These are phyloP conservation scores for Drosophila littoralis DNA, from an alignment of 1,140 invertebrate genomes.

Conservation along the genomic window DNA sequence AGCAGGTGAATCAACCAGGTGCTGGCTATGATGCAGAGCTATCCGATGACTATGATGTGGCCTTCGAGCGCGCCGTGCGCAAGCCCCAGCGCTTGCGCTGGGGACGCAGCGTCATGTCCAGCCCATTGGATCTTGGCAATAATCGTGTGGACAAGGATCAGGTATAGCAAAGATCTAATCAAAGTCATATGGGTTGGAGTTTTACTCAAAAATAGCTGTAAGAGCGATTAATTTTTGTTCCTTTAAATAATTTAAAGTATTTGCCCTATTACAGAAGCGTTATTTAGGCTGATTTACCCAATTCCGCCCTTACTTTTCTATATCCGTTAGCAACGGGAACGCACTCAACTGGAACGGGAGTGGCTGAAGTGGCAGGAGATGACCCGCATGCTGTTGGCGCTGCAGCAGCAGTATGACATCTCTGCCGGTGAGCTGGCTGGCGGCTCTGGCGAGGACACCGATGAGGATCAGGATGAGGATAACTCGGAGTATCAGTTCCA, in stretches of 20 bases:
- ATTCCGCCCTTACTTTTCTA: too few relatives aligned
- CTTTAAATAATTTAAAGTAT: background rate
- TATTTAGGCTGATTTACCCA: too few relatives aligned
- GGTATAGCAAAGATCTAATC: conserved; percentile 17
- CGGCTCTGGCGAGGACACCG: conserved; percentile 43
- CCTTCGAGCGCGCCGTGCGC: conserved; percentile 66
- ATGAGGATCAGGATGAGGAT: conserved; percentile 36
- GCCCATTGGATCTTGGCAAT: background rate
- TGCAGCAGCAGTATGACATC: conserved; percentile 51
- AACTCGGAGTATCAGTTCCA: conserved; percentile 55
- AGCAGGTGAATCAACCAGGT: conserved; percentile 36
- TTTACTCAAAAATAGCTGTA: background rate
- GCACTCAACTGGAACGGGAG: conserved; percentile 38
- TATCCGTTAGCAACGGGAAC: conserved; percentile 7
- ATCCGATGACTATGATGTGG: conserved; percentile 46
- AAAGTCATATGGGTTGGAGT: too few relatives aligned
- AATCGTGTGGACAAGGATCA: conserved; percentile 42
- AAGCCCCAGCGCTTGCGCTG: conserved; percentile 79
- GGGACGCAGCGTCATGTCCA: conserved; percentile 60
- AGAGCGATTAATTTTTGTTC: background rate
- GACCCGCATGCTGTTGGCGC: conserved; percentile 54
- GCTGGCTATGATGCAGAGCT: conserved; percentile 40
- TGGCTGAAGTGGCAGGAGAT: conserved; percentile 57
- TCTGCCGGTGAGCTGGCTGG: conserved; percentile 18
- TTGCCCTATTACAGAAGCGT: too few relatives aligned